Base-by-base conservation (phyloP, 2,113 vertebrate species). In the Seriola dumerili region DNA sequence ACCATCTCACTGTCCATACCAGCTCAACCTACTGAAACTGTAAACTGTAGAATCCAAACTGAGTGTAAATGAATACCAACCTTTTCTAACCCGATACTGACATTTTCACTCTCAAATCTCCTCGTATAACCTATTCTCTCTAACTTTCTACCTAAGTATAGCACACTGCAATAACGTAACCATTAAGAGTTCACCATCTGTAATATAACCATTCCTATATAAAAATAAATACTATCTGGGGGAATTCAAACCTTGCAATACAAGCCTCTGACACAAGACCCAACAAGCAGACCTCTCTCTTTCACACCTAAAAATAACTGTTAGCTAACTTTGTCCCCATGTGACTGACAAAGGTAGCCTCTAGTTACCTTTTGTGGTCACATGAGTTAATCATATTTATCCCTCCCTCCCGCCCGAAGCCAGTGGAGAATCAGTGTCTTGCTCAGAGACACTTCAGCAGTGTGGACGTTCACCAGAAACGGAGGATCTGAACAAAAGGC, bases 291-390 rank as follows among this genome's bases (percentile, higher is more conserved):
- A 57, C 23, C 21, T 23, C 71, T 75, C 50, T 8, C 58, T 78
- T 76, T 77, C 38, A 57, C 76, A 46, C 21, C 57, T 76, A 1
- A 59, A 67, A 89, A 91, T 89, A 91, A 55, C 72, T 16, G 11
- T 71, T 9, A 17, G 80, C 86, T 85, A 73, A 81, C 54, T 87
- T 86, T 81, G 70, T 78, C 76, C 10, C 19, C 29, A 42, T 69
- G 79, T 86, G 81, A 85, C 78, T 71, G 21, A 77, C 62, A 68
- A 79, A 83, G 40, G 40, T 59, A 57, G 62, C n/a, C 63, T 78
- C 19, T 13, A 23, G 55, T 59, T 54, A 80, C 76, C 48, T 52
- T 74, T 54, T 61, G 59, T 44, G 55, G 59, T 74, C 58, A 63
- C 58, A 40, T 66, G 72, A 62, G 48, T 17, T 70, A 52, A 80